Conservation (phyloP, 2,888 invertebrate species). For the Pteria penguin region DNA sequence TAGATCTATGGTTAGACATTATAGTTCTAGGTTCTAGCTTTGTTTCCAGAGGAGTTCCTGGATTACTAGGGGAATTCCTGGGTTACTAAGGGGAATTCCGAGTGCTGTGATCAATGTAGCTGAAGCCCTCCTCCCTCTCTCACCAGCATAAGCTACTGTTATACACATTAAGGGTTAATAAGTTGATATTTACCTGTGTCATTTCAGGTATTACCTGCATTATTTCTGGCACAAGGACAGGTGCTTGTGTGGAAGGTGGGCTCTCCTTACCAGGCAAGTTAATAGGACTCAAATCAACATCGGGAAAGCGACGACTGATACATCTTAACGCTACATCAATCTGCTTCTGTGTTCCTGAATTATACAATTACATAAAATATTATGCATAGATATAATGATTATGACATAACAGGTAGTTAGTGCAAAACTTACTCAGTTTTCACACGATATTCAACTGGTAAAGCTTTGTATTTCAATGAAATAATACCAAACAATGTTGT, state of each 20-base stretch:
- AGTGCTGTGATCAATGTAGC: not conserved
- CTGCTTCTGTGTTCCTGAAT: constrained; percentile 86
- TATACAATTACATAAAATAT: not conserved
- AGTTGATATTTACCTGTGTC: constrained; percentile 31
- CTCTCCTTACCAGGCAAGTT: constrained; percentile 45
- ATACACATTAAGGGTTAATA: not conserved
- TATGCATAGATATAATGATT: too few species aligned
- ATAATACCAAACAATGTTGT: too few species aligned
- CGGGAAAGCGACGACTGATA: constrained; percentile 91
- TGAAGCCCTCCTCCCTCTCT: not conserved
- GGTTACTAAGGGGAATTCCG: not conserved
- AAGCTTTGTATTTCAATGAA: too few species aligned
- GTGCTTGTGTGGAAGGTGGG: constrained; percentile 37
- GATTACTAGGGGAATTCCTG: too few species aligned
- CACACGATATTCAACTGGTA: too few species aligned
- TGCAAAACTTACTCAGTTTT: too few species aligned
- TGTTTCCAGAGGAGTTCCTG: too few species aligned
- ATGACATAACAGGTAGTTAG: too few species aligned
- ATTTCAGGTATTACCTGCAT: constrained; percentile 69
- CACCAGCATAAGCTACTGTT: not conserved
- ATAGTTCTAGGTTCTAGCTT: too few species aligned
- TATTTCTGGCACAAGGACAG: constrained; percentile 73
- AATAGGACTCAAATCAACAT: constrained; percentile 86
- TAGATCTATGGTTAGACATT: too few species aligned
- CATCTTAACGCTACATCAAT: constrained; percentile 90